Conservation (phyloP, 2,113 vertebrate genomes). For the Apaloderma vittatum region DNA sequence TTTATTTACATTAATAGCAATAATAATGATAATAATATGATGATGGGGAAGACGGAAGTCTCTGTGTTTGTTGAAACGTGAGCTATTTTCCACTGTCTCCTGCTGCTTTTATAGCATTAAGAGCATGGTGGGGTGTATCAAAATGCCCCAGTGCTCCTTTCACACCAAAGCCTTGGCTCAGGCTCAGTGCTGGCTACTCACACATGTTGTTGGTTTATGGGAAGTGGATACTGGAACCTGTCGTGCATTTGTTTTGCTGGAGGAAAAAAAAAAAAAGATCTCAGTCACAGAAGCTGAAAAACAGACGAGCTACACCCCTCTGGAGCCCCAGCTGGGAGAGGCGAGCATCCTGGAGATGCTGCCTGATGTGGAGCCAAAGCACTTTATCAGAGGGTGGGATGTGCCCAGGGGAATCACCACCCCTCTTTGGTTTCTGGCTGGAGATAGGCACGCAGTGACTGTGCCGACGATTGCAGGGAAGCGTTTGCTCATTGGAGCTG, state of each 20-base stretch:
- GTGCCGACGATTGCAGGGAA: neutral
- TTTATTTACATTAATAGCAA: neutral
- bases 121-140: neutral
- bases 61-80: neutral
- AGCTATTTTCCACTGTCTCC: neutral
- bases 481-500: neutral
- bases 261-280: neutral
- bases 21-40: neutral
- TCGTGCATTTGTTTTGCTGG: neutral
- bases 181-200: neutral
- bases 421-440: neutral
- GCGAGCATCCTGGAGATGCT: neutral
- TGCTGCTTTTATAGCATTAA: neutral
- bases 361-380: neutral
- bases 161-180: neutral
- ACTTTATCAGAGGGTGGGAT: neutral
- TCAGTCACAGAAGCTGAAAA: neutral
- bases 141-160: neutral
- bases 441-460: neutral
- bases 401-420: neutral
- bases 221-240: neutral
- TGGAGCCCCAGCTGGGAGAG: neutral
- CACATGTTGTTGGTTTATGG: neutral
- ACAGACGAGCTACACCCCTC: neutral
- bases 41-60: neutral